A percentile compares a stretch with the other conserved stretches of the same genome.
Conservation (phyloP, 2,113 vertebrate genomes). For the Vidua macroura region DNA sequence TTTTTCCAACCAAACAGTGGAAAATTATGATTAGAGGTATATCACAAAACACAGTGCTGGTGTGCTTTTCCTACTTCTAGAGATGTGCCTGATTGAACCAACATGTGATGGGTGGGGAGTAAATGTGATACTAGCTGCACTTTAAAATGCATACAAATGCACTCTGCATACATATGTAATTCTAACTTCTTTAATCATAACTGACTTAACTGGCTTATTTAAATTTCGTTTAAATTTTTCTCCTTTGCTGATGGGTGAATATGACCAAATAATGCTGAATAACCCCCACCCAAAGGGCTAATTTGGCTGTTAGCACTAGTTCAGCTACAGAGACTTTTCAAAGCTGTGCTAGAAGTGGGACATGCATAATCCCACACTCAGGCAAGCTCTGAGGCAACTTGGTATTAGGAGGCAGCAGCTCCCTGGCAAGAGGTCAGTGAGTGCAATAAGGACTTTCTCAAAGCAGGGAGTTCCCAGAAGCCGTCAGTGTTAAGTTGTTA, state of each 20-base stretch:
- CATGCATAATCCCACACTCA: neutral
- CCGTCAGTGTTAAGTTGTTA: accelerated
- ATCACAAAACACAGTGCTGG: neutral
- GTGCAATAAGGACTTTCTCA: neutral
- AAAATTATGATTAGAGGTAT: neutral
- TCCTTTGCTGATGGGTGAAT: neutral
- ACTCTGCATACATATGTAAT: neutral
- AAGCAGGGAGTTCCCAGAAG: neutral
- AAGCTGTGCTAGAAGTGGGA: neutral
- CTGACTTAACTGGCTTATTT: neutral
- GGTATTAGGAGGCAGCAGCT: neutral
- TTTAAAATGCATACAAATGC: neutral
- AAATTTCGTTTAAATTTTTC: neutral
- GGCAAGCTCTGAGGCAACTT: neutral
- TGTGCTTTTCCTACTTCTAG: neutral
- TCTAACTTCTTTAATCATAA: neutral
- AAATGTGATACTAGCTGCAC: neutral
- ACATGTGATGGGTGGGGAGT: neutral
- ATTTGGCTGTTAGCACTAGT: neutral
- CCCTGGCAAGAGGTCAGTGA: neutral
- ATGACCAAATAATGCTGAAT: neutral
- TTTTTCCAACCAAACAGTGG: neutral
- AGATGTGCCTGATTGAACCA: neutral
- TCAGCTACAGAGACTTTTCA: neutral
- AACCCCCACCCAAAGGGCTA: neutral